These are phyloP conservation scores for Leiothrix lutea DNA, from an alignment of 2,113 vertebrate species.

Conservation along the genomic window DNA sequence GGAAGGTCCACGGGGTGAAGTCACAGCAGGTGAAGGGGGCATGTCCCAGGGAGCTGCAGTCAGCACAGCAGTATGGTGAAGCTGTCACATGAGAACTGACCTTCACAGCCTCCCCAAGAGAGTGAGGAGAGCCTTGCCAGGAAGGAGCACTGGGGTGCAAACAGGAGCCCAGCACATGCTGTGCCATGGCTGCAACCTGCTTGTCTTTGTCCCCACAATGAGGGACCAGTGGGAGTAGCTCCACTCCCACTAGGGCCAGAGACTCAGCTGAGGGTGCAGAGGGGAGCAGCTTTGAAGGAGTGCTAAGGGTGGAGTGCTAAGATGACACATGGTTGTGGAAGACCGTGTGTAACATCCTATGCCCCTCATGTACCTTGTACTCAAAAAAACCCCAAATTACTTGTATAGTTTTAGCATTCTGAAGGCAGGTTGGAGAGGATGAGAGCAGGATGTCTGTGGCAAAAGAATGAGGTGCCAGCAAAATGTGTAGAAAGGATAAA, in stretches of 20 bases:
- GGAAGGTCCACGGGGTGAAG: fast-evolving
- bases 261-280: background rate
- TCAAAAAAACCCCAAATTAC: background rate
- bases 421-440: background rate
- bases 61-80: background rate
- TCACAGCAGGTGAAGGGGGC: fast-evolving
- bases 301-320: background rate
- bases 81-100: background rate
- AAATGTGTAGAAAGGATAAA: background rate
- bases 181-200: background rate
- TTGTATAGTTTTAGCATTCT: background rate
- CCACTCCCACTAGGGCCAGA: background rate
- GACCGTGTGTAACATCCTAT: fast-evolving
- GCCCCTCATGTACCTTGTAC: background rate
- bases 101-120: background rate
- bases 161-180: background rate
- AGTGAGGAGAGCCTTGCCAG: background rate
- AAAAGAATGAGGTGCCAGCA: background rate
- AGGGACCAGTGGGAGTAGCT: background rate
- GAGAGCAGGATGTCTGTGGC: background rate
- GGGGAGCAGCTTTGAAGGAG: background rate
- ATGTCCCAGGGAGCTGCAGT: background rate
- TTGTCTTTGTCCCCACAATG: background rate
- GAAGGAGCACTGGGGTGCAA: background rate
- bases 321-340: background rate